Conservation (phyloP, 2,888 invertebrate genomes). For the Drosophila phalerata region DNA sequence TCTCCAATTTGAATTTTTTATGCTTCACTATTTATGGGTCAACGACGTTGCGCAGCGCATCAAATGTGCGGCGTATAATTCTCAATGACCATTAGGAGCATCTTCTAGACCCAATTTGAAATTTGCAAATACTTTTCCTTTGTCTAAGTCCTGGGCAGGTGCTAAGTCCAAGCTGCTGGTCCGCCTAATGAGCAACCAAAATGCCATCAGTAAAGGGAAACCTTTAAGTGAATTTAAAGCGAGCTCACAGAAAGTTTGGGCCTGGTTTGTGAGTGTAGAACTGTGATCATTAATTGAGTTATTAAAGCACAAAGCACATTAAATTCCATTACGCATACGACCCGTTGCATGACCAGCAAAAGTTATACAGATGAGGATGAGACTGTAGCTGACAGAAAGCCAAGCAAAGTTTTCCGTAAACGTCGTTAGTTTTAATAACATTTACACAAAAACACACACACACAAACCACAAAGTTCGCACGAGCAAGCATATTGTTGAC, state of each 20-base stretch:
- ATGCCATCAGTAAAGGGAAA: slow-evolving; percentile 31
- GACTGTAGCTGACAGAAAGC: slow-evolving; percentile 15
- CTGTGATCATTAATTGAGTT: slow-evolving; percentile 66
- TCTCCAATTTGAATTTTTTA: slow-evolving; percentile 42
- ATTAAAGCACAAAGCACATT: slow-evolving; percentile 53
- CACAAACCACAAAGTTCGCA: slow-evolving; percentile 14
- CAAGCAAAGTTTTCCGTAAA: slow-evolving; percentile 59
- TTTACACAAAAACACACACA: slow-evolving; percentile 50
- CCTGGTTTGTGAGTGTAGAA: slow-evolving; percentile 2
- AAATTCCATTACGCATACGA: slow-evolving; percentile 73
- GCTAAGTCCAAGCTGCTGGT: slow-evolving; percentile 39
- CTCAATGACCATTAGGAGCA: slow-evolving; percentile 64
- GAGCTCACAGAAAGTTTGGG: slow-evolving; percentile 39
- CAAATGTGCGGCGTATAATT: slow-evolving; percentile 40
- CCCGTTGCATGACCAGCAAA: slow-evolving; percentile 49
- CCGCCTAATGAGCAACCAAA: slow-evolving; percentile 49
- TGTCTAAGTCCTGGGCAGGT: slow-evolving; percentile 30
- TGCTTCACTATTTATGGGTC: slow-evolving; percentile 55
- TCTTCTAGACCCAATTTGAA: slow-evolving; percentile 57
- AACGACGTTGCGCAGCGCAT: slow-evolving; percentile 39
- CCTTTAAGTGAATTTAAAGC: slow-evolving; percentile 66
- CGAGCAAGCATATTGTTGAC: slow-evolving; percentile 4
- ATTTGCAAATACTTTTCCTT: slow-evolving; percentile 46
- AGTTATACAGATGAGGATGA: slow-evolving; percentile 5
- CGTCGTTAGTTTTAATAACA: slow-evolving; percentile 75